These are phyloP conservation scores for Caerostris darwini DNA, from an alignment of 1,140 invertebrate species.

Conservation along the genomic window DNA sequence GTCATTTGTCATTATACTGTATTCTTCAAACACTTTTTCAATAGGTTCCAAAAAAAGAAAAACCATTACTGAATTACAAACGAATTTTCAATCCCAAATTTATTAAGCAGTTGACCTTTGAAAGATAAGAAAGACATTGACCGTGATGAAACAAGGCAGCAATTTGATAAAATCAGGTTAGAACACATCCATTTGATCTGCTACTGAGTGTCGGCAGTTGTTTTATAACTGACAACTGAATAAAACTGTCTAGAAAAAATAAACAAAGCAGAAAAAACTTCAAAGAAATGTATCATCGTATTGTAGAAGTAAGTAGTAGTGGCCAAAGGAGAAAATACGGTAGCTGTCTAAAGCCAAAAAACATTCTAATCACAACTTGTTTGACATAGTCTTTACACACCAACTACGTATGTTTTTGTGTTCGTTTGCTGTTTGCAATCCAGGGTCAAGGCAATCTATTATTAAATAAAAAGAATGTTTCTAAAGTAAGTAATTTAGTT, in stretches of 20 bases:
- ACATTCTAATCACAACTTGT: not conserved
- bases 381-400: not conserved
- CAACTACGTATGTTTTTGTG: not conserved
- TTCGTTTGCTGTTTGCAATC: not conserved
- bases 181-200: slow-evolving; percentile 9
- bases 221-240: slow-evolving; percentile 1
- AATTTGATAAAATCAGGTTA: slow-evolving; percentile 11
- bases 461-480: slow-evolving; percentile 7
- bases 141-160: not conserved
- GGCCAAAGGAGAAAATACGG: not conserved
- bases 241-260: not conserved
- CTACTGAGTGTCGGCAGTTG: not conserved
- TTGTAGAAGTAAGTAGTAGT: not conserved
- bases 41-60: too few species aligned
- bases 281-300: not conserved
- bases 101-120: slow-evolving; percentile 8
- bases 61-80: not conserved
- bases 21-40: too few species aligned
- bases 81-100: not conserved
- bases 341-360: not conserved
- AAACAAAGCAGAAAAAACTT: not conserved
- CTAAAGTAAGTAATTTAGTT: slow-evolving; percentile 13
- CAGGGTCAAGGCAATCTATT: slow-evolving; percentile 13
- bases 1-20: too few species aligned
- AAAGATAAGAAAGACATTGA: slow-evolving; percentile 9